A percentile compares a stretch with the other conserved stretches of the same genome.
Conservation (phyloP, 2,113 vertebrate species). For the Cephalopholis sonnerati region DNA sequence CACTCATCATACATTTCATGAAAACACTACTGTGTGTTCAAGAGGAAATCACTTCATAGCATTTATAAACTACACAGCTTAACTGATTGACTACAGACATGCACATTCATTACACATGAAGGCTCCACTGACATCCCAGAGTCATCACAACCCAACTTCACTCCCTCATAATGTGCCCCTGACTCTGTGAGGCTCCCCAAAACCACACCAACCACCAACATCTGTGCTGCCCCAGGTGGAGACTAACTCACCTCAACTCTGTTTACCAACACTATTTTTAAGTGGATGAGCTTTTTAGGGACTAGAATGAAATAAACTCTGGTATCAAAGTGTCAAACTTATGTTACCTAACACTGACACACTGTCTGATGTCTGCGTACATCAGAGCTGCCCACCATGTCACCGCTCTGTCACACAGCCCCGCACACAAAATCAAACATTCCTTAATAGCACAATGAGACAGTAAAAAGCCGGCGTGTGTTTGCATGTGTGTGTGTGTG, state of each 20-base stretch:
- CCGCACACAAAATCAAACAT: slow-evolving; percentile 26
- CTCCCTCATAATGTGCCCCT: neutral
- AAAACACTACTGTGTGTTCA: neutral
- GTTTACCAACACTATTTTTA: neutral
- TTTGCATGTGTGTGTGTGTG: neutral
- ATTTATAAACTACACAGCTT: neutral
- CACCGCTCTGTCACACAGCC: slow-evolving; percentile 31
- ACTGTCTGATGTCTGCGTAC: no score
- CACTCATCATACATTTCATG: neutral
- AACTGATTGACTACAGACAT: neutral
- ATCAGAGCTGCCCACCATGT: neutral
- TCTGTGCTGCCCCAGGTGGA: neutral
- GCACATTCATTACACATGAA: neutral
- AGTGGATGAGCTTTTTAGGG: neutral
- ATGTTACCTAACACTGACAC: neutral
- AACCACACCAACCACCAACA: neutral
- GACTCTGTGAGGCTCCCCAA: neutral
- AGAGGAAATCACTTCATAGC: neutral
- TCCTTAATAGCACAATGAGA: slow-evolving; percentile 22
- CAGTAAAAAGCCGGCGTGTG: slow-evolving; percentile 23
- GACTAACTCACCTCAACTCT: neutral
- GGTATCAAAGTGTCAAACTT: slow-evolving; percentile 27
- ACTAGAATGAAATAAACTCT: neutral
- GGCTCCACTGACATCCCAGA: neutral
- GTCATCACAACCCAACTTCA: slow-evolving; percentile 20